Evolutionary conservation across 2,888 invertebrate genomes (phyloP), one percentile per base, ranked within the genome.

Genomic region (Agrochola litura): DNA sequence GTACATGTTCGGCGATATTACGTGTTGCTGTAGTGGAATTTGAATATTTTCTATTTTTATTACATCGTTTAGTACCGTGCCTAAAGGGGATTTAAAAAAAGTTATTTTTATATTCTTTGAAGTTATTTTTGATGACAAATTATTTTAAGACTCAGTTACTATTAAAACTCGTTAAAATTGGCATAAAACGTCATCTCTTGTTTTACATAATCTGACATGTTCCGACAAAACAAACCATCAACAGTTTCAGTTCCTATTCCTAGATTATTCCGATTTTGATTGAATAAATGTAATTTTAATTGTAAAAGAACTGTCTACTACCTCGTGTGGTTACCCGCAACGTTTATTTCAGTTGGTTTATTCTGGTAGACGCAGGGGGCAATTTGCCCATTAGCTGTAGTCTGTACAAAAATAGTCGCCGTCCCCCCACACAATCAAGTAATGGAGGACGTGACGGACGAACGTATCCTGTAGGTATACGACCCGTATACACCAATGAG

Each of bases 311-410:
- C 49, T 71, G 56, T 80, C 25, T 82, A 41, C 61, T 52, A 46
- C 58, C 25, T 46, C 49, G 73, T 86, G 67, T 77, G 80, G 86
- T 87, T 71, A 85, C 92, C 90, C 92, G 91, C 90, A 87, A 82
- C 69, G 87, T 88, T 90, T 94, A 93, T 93, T 93, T 92, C 85
- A 88, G 91, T 86, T 83, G 80, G 86, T 86, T 90, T 94, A 94
- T 94, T 94, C 92, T 94, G 84, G 93, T 91, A 85, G 84, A 89
- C 76, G 87, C 85, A 76, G 90, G 92, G 93, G 93, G 93, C 95
- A 95, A 95, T 95, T 94, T 93, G 86, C 89, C 93, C 92, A 95
- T 95, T 95, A 95, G 91, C 83, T 86, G 82, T 88, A 86, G 92
- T 91, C 82, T 83, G 90, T 68, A 84, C 91, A 81, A 90, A 95